Evolutionary conservation across 2,113 vertebrate genomes (phyloP).

Genomic region (Pterophyllum scalare): DNA sequence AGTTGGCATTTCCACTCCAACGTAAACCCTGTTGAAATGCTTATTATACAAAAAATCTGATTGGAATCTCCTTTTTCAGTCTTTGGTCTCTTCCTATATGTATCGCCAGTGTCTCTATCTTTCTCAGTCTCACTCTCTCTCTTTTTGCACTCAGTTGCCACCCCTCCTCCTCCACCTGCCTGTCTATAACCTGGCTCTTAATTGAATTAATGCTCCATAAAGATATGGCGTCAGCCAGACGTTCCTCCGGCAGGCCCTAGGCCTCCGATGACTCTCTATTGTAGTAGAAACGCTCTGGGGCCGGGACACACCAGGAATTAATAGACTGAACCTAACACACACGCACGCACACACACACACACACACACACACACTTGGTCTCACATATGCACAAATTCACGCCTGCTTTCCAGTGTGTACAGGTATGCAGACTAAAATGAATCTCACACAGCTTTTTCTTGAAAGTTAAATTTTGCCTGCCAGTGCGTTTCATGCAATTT

Average conservation of each 20-base stretch:
- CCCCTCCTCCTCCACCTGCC: neutral
- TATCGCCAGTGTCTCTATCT: neutral
- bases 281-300: constrained; percentile 53
- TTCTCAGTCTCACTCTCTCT: neutral
- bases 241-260: constrained; percentile 53
- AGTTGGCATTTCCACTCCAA: neutral
- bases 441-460: neutral
- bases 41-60: neutral
- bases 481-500: neutral
- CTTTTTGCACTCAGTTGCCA: neutral
- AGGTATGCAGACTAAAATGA: neutral
- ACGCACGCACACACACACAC: neutral
- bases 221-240: constrained; percentile 55
- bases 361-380: neutral
- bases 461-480: neutral
- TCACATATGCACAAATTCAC: constrained; percentile 6
- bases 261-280: constrained; percentile 60
- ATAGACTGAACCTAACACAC: constrained; percentile 36
- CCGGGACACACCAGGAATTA: constrained; percentile 58
- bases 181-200: constrained; percentile 45
- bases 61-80: no score
- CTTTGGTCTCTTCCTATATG: neutral
- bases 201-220: constrained; percentile 66
- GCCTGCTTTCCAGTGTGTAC: neutral
- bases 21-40: neutral